phyloP scores from a whole-genome alignment of 2,113 vertebrate genomes.

The Ciconia boyciana region DNA sequence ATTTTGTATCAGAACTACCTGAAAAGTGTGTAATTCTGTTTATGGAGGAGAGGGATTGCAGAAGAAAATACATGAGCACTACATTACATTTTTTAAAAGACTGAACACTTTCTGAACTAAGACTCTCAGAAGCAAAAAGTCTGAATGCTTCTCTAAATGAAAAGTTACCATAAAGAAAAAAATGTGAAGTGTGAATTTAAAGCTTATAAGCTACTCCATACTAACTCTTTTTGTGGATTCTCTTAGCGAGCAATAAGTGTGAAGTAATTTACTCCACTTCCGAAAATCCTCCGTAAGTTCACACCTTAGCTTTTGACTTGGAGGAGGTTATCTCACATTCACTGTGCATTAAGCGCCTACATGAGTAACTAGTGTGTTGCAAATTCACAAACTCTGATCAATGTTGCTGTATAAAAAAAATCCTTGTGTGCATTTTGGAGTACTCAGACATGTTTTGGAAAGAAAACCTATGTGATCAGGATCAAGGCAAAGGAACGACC shows the following conservation, averaged over 20 bases:
- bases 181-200: background rate
- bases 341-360: background rate
- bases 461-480: background rate
- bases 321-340: background rate
- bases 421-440: background rate
- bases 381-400: background rate
- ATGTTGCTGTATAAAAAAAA: background rate
- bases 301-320: background rate
- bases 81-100: background rate
- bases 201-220: background rate
- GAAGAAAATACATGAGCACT: background rate
- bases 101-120: background rate
- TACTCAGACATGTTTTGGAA: background rate
- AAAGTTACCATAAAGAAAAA: background rate
- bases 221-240: background rate
- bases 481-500: background rate
- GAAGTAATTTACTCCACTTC: slow-evolving; percentile 31
- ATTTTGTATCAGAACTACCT: background rate
- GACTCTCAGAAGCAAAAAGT: background rate
- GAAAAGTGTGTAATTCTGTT: background rate
- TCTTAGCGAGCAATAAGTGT: background rate
- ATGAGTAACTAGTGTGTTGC: background rate
- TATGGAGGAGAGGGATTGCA: background rate
- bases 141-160: background rate
- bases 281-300: background rate